phyloP scores from a whole-genome alignment of 2,113 vertebrate species.

The Aythya baeri region DNA sequence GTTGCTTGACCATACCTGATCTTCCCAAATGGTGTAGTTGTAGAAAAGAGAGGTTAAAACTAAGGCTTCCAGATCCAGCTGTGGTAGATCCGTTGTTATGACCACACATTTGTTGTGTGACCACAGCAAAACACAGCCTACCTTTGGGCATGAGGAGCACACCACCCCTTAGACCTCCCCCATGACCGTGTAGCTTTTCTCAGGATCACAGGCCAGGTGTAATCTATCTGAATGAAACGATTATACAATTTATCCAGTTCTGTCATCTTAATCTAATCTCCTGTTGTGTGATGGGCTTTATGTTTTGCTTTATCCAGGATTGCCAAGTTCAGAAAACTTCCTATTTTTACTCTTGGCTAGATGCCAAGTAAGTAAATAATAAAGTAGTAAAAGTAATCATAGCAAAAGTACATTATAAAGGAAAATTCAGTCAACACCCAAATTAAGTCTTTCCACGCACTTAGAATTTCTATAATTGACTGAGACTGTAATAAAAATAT shows the following conservation, averaged over 20 bases:
- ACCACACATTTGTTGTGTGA: neutral
- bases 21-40: neutral
- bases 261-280: neutral
- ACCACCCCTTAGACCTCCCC: fast-evolving
- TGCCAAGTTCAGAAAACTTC: neutral
- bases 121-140: neutral
- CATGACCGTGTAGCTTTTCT: fast-evolving
- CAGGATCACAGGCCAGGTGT: neutral
- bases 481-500: neutral
- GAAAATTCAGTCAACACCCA: neutral
- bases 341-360: neutral
- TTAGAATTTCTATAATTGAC: neutral
- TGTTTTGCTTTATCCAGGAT: neutral
- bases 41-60: neutral
- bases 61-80: neutral
- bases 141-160: neutral
- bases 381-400: neutral
- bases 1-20: neutral
- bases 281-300: neutral
- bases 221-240: neutral
- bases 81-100: neutral
- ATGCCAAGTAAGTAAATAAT: neutral
- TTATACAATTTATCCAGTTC: neutral
- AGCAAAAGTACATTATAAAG: neutral
- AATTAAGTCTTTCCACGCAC: neutral